Conservation (phyloP, 2,797 vertebrate genomes). For the Macropus fuliginosus region DNA sequence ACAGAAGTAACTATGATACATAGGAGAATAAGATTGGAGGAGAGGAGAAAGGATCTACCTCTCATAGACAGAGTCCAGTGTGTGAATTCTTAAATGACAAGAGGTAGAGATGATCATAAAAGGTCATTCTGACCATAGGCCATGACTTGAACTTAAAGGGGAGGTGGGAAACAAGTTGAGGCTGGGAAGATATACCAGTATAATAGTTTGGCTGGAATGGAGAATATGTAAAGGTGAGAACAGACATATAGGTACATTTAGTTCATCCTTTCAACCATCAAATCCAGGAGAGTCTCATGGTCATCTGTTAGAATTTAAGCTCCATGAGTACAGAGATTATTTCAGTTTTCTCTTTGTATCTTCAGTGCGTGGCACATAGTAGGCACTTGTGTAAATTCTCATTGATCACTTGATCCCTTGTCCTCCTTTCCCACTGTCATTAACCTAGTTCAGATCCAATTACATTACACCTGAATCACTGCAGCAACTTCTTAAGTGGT, state of each 20-base stretch:
- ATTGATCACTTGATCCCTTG: not conserved
- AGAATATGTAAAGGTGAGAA: not conserved
- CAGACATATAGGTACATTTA: not conserved
- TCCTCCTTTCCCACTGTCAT: not conserved
- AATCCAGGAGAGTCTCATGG: not conserved
- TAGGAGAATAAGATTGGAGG: too few species aligned
- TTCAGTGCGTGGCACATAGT: not conserved
- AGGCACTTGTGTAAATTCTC: not conserved
- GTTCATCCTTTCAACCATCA: not conserved
- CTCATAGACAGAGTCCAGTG: not conserved
- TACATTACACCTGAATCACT: not conserved
- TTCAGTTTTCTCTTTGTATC: not conserved
- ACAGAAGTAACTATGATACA: too few species aligned
- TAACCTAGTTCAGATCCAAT: not conserved
- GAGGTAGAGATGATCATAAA: not conserved
- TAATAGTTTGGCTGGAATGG: not conserved
- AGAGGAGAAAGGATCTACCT: too few species aligned
- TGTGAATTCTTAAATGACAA: not conserved
- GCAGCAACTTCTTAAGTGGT: not conserved
- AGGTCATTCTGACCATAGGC: not conserved
- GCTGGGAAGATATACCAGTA: not conserved
- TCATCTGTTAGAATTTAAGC: not conserved
- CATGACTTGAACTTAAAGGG: not conserved
- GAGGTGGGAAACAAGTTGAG: not conserved
- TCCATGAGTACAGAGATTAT: not conserved